Evolutionary conservation across 2,797 vertebrate genomes (phyloP).

Genomic region (Dendrocincla fuliginosa): DNA sequence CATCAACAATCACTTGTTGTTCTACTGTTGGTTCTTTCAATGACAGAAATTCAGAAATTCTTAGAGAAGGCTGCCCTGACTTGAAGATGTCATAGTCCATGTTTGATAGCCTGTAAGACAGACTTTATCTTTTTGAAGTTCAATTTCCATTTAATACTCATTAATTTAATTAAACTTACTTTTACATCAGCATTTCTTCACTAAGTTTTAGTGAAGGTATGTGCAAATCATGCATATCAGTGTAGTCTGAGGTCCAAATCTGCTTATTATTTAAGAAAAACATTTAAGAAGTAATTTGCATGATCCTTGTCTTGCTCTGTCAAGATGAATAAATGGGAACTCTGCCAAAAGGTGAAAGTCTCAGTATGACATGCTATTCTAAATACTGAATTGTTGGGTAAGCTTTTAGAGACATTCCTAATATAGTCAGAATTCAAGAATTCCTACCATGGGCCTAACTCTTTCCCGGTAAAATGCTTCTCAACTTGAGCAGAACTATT

Average conservation of each 20-base stretch:
- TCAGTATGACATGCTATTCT: neutral
- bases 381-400: neutral
- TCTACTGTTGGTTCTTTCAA: neutral
- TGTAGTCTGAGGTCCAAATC: neutral
- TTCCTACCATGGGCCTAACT: neutral
- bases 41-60: neutral
- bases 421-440: neutral
- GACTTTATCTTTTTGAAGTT: neutral
- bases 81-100: neutral
- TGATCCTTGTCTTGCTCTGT: neutral
- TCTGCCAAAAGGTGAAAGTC: neutral
- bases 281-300: neutral
- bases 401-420: neutral
- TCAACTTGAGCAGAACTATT: neutral
- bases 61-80: neutral
- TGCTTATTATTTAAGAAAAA: neutral
- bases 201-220: neutral
- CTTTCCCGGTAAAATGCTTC: neutral
- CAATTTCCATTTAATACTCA: neutral
- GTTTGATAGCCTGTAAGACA: neutral
- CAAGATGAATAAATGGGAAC: neutral
- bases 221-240: accelerated
- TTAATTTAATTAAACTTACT: neutral
- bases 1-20: neutral
- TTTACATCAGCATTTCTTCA: neutral